Conservation (phyloP, 2,797 vertebrate genomes). For the Lithobates pipiens region DNA sequence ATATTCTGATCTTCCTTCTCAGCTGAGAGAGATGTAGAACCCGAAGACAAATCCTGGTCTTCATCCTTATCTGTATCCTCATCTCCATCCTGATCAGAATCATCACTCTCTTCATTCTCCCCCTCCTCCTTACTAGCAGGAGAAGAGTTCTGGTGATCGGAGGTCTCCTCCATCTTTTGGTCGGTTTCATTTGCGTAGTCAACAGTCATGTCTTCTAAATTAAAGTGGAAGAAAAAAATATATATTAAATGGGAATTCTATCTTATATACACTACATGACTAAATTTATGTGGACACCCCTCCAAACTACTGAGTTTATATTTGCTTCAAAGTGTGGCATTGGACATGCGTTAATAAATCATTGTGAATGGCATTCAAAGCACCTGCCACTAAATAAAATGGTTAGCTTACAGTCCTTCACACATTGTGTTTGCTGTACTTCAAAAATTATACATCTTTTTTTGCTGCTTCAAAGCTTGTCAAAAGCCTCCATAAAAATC, state of each 20-base stretch:
- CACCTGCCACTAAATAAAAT: too few relatives aligned
- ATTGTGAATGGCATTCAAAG: too few relatives aligned
- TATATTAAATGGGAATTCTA: neutral
- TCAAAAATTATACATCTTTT: too few relatives aligned
- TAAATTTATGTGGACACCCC: too few relatives aligned
- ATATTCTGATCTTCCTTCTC: neutral
- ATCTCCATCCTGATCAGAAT: neutral
- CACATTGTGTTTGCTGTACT: too few relatives aligned
- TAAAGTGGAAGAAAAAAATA: neutral
- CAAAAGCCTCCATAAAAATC: too few relatives aligned
- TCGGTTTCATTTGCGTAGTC: slow-evolving; percentile 48
- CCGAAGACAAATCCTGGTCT: slow-evolving; percentile 24
- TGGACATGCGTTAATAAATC: too few relatives aligned
- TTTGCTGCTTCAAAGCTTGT: too few relatives aligned
- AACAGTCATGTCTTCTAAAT: slow-evolving; percentile 47
- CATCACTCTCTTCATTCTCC: slow-evolving; percentile 57
- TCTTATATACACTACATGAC: neutral
- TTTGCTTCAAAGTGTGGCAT: too few relatives aligned
- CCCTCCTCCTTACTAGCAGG: slow-evolving; percentile 54
- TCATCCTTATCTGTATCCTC: slow-evolving; percentile 31
- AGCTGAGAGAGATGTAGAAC: neutral
- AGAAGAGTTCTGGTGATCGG: neutral
- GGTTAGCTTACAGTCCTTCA: too few relatives aligned
- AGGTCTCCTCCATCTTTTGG: slow-evolving; percentile 38
- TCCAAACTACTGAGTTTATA: too few relatives aligned